These are phyloP conservation scores for Periophthalmus magnuspinnatus DNA, from an alignment of 2,797 vertebrate species.

Conservation along the genomic window DNA sequence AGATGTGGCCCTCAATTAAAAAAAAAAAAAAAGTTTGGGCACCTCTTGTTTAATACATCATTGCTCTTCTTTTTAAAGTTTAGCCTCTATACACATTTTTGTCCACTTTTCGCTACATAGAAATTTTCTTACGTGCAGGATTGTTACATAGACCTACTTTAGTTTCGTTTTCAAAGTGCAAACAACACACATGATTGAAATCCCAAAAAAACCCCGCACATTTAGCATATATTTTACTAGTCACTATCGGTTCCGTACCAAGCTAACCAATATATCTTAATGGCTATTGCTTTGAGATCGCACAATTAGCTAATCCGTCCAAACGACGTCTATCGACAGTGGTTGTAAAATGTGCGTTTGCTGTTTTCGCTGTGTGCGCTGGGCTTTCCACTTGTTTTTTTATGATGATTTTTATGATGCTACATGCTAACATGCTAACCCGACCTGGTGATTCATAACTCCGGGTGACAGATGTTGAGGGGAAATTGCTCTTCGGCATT, in stretches of 20 bases:
- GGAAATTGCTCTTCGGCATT: slow-evolving; percentile 41
- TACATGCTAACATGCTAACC: slow-evolving; percentile 4
- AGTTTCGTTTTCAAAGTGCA: neutral
- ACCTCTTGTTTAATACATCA: too few relatives aligned
- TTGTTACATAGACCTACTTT: neutral
- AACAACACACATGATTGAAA: neutral
- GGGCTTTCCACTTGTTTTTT: neutral
- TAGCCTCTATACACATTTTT: too few relatives aligned
- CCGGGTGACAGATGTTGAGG: slow-evolving; percentile 24
- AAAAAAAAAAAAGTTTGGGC: too few relatives aligned
- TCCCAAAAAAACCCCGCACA: neutral
- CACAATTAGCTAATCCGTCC: slow-evolving; percentile 37
- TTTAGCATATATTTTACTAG: neutral
- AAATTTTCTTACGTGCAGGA: neutral
- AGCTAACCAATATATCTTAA: slow-evolving; percentile 41
- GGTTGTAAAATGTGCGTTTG: neutral
- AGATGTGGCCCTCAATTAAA: too few relatives aligned
- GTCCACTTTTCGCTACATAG: neutral
- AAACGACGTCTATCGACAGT: slow-evolving; percentile 31
- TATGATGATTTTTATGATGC: slow-evolving; percentile 13
- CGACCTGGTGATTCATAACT: slow-evolving; percentile 45
- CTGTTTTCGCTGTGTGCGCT: slow-evolving; percentile 7
- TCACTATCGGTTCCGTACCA: neutral
- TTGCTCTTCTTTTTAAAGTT: too few relatives aligned
- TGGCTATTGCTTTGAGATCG: slow-evolving; percentile 32